Evolutionary conservation across 1,140 invertebrate genomes (phyloP).

Genomic region (Ostrea denselamellosa): DNA sequence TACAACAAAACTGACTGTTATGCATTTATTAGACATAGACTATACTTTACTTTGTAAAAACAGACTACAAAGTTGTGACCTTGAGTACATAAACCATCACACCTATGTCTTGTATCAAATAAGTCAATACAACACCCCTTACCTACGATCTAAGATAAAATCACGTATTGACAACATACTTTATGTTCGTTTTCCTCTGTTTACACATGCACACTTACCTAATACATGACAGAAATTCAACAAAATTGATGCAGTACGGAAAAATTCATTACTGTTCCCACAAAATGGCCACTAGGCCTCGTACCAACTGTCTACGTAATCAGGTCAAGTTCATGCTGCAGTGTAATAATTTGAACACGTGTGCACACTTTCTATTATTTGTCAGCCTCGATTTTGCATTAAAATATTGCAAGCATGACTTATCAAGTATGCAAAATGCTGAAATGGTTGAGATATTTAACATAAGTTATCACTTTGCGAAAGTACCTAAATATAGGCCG

Average conservation of each 20-base stretch:
- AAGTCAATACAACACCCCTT: neutral
- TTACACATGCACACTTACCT: neutral
- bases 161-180: neutral
- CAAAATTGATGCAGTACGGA: neutral
- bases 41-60: slow-evolving; percentile 39
- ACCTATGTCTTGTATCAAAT: slow-evolving; percentile 29
- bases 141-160: neutral
- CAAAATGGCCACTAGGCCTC: neutral
- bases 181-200: neutral
- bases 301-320: neutral
- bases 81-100: slow-evolving; percentile 1
- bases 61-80: slow-evolving; percentile 28
- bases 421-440: neutral
- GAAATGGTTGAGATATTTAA: neutral
- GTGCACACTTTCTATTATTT: too few species aligned
- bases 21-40: slow-evolving; percentile 4
- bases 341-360: too few species aligned
- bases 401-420: neutral
- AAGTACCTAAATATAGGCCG: slow-evolving; percentile 21
- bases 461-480: neutral
- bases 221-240: neutral
- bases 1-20: too few species aligned
- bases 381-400: too few species aligned
- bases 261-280: neutral
- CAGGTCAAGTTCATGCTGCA: neutral